A percentile compares a stretch with the other conserved stretches of the same genome.
phyloP scores from a whole-genome alignment of 2,113 vertebrate species.

The Phalacrocorax pelagicus region DNA sequence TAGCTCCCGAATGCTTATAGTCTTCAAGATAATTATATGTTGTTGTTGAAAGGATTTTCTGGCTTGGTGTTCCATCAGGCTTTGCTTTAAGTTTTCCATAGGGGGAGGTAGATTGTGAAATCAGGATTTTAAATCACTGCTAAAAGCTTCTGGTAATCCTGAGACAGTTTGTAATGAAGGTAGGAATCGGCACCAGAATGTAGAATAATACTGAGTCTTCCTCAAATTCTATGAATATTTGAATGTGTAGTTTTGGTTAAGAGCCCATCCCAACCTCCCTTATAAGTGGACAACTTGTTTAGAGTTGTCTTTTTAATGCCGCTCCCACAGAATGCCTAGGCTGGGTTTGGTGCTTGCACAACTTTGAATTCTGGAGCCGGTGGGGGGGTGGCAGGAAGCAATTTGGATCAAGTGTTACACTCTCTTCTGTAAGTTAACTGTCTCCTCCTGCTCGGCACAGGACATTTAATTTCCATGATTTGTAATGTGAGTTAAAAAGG shows the following conservation, averaged over 20 bases:
- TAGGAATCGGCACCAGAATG: not conserved
- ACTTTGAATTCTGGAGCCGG: not conserved
- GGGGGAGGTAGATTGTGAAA: not conserved
- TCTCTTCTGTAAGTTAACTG: not conserved
- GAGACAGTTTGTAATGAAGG: not conserved
- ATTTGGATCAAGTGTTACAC: not conserved
- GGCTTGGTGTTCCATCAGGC: not conserved
- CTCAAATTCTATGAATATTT: not conserved
- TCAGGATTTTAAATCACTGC: not conserved
- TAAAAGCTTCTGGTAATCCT: not conserved
- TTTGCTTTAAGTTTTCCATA: not conserved
- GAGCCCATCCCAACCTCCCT: not conserved
- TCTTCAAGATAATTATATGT: not conserved
- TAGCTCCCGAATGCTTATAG: not conserved
- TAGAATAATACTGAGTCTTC: not conserved
- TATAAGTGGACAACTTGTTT: not conserved
- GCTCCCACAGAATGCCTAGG: not conserved
- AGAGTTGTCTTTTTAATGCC: not conserved
- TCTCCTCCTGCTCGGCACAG: not conserved
- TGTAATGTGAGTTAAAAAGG: not conserved
- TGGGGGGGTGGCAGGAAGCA: rapidly evolving
- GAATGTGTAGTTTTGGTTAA: not conserved
- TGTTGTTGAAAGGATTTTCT: not conserved
- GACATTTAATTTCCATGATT: not conserved
- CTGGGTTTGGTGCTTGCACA: not conserved